Evolutionary conservation across 2,797 vertebrate genomes (phyloP).

Genomic region (Ptychadena robeensis): DNA sequence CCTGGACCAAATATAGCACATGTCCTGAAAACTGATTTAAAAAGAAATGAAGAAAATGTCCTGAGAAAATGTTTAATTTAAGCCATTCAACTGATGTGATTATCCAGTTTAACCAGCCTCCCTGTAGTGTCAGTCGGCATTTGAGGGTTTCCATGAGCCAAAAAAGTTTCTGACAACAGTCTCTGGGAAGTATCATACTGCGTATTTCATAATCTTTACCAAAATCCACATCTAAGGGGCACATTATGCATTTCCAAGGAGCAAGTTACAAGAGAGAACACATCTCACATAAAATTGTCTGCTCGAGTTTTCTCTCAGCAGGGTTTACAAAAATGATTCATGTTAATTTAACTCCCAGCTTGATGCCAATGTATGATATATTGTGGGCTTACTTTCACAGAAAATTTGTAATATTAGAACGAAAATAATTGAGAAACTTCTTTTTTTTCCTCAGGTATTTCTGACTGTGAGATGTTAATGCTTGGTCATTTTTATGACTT

Average conservation of each 20-base stretch:
- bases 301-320: conserved; percentile 28
- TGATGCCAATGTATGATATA: conserved; percentile 45
- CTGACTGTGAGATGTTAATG: not conserved
- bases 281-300: conserved; percentile 38
- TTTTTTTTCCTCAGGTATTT: conserved; percentile 11
- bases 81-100: no score
- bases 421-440: conserved; percentile 17
- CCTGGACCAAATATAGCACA: no score
- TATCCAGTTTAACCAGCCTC: no score
- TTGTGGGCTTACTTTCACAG: conserved; percentile 20
- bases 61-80: no score
- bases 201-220: conserved; percentile 24
- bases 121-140: not conserved
- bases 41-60: no score
- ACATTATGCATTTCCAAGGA: conserved; percentile 34
- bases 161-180: not conserved
- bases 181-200: conserved; percentile 6
- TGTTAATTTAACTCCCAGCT: conserved; percentile 55
- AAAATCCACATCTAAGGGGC: not conserved
- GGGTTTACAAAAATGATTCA: conserved; percentile 33
- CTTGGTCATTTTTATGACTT: not conserved
- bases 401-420: conserved; percentile 42
- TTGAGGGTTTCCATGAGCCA: not conserved
- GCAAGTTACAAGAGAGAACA: conserved; percentile 30
- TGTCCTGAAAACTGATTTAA: no score